Percentiles rank a stretch among this genome's conserved stretches.
Evolutionary conservation across 2,113 vertebrate species (phyloP).

Genomic region (Eidolon helvum): DNA sequence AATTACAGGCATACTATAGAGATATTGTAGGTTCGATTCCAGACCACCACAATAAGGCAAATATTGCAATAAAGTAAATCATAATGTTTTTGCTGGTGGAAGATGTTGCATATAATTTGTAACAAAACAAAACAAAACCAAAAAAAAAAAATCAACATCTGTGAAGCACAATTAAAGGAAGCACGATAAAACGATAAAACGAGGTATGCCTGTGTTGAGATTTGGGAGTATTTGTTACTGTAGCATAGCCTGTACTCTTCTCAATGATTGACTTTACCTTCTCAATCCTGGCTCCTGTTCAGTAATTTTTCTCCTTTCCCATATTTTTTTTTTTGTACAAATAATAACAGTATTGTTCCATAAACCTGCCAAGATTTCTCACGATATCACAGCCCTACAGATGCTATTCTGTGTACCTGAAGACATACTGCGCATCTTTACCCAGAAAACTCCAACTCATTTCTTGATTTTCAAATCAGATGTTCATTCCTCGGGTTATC

Average conservation of each 20-base stretch:
- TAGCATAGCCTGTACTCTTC: not conserved
- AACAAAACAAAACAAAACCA: no score
- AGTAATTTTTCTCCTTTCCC: not conserved
- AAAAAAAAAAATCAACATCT: no score
- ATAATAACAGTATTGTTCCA: not conserved
- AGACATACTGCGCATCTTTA: not conserved
- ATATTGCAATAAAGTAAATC: not conserved
- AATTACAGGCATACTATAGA: not conserved
- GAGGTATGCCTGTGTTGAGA: not conserved
- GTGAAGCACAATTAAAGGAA: not conserved
- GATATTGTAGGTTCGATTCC: not conserved
- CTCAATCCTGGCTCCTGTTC: not conserved
- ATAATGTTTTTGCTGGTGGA: no score
- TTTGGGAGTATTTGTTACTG: not conserved
- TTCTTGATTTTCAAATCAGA: conserved; percentile 4
- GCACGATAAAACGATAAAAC: no score
- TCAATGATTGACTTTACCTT: not conserved
- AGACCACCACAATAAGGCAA: not conserved
- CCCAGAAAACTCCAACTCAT: not conserved
- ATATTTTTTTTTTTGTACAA: not conserved
- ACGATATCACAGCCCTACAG: not conserved
- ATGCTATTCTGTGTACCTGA: not conserved
- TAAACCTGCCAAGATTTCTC: not conserved
- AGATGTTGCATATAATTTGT: no score
- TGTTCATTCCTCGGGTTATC: not conserved